Base-by-base conservation (phyloP, 2,888 invertebrate genomes). In the Lasioglossum zephyrum region DNA sequence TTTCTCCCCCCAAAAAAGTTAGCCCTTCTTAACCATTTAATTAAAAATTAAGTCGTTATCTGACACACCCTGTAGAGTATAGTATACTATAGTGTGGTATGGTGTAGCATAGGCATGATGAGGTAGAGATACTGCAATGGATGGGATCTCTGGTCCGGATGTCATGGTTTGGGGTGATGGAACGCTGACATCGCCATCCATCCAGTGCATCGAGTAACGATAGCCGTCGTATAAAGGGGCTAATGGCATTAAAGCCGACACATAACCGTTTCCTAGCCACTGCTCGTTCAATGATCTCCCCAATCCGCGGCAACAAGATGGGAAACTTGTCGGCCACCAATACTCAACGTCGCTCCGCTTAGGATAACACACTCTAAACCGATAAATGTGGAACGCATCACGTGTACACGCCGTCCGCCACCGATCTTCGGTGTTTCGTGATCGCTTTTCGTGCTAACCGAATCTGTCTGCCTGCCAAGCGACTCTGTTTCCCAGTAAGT, bases 111-210 rank as follows among this genome's bases (percentile, higher is more conserved):
- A n/a, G 41, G 41, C 39, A 70, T 81, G 76, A 69, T 3, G 41
- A 22, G 18, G 41, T 73, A 60, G 77, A 77, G 60, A 69, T 73
- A 87, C 44, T 63, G 77, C 39, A 66, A 82, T 85, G 79, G 60
- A 82, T 80, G 77, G 77, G 26, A 57, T 57, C 79, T 75, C 72
- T 47, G 70, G 75, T 39, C 60, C 82, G 79, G 79, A 79, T 84
- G 78, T 84, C 85, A 47, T 60, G 82, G 86, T 85, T 73, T 76
- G 84, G 78, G 82, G 87, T 92, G 92, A 92, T 92, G 87, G 91
- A 92, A 91, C 87, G 89, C 87, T 89, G 89, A 89, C 89, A 91
- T 89, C 89, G 87, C 87, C 90, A 90, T 92, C 90, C 89, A 92
- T 91, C 91, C 86, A 88, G 80, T 82, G 89, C 87, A 89, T 89